Base-by-base conservation (phyloP, 2,888 invertebrate genomes). In the Drosophila meridionalis region DNA sequence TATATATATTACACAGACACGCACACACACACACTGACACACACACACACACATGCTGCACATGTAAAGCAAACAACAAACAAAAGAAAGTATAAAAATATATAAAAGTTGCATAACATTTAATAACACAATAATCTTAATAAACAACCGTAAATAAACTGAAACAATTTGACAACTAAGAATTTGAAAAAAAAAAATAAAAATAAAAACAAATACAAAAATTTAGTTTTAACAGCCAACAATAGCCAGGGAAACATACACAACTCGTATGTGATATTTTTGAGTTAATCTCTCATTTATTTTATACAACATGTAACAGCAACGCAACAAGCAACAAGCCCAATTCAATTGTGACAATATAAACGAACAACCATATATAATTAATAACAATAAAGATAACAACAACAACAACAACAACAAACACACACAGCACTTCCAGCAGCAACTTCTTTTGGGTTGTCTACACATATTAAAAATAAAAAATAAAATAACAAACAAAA, bases 221-320 rank as follows among this genome's bases (percentile, higher is more conserved):
- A 90, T 91, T 91, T 91, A 91, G 83, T 92, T 92, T 91, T 89
- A 91, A 83, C 90, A 85, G 81, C 85, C 88, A 92, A 92, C 92
- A 92, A 92, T 92, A 92, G 92, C 92, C 92, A 92, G 92, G 92
- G 90, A 92, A 91, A 91, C 92, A 92, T 92, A 92, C 92, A 87
- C 89, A 92, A 92, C 91, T 92, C 92, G 92, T 92, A 91, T 92
- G 92, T 92, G 92, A 92, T 92, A 92, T 92, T 92, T 92, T 91
- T 89, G 81, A 82, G 87, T 86, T 91, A 60, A 77, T 67, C 72
- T 81, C 76, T 87, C 47, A 83, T 87, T 91, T 86, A 83, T 81
- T 83, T 82, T 82, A 20, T 69, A 67, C 72, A 63, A 66, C 48
- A 85, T 82, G 81, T 78, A 58, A 26, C 45, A 58, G 26, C 57